Evolutionary conservation across 2,888 invertebrate species (phyloP).

Genomic region (Hoplodrina ambigua): DNA sequence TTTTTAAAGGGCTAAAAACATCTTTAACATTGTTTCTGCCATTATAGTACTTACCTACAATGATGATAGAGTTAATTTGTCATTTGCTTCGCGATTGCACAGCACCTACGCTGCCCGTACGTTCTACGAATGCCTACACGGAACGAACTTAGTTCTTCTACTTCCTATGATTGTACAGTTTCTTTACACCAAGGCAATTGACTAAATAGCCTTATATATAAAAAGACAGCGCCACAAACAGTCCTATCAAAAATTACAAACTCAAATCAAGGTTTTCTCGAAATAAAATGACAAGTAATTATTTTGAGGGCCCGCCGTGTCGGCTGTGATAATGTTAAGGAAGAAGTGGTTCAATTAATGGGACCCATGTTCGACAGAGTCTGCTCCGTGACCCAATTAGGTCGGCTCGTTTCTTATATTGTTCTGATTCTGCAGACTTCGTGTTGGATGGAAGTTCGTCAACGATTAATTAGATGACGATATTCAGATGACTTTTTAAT

Average conservation of each 20-base stretch:
- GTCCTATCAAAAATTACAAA: conserved; percentile 50
- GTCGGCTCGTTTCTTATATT: conserved; percentile 78
- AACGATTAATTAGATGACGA: conserved; percentile 63
- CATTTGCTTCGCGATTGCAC: too few species aligned
- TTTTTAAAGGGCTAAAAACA: too few species aligned
- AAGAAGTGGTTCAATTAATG: conserved; percentile 85
- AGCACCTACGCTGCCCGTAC: too few species aligned
- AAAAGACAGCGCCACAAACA: conserved; percentile 64
- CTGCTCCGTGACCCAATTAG: conserved; percentile 87
- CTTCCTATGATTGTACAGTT: not conserved
- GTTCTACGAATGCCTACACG: too few species aligned
- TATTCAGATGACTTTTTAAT: conserved; percentile 50
- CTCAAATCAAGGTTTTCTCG: conserved; percentile 74
- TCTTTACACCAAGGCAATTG: not conserved
- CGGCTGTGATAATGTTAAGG: conserved; percentile 78
- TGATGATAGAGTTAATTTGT: too few species aligned
- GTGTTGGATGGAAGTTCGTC: conserved; percentile 60
- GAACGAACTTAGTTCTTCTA: not conserved
- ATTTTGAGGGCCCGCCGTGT: conserved; percentile 76
- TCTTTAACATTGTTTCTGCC: not conserved
- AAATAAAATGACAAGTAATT: conserved; percentile 80
- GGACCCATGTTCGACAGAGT: conserved; percentile 82
- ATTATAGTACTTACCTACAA: not conserved
- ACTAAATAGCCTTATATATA: conserved; percentile 5
- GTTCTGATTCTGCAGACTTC: conserved; percentile 71